A percentile compares a stretch with the other conserved stretches of the same genome.
These are phyloP conservation scores for Drosophila kanekoi DNA, from an alignment of 2,888 invertebrate species.

Conservation along the genomic window DNA sequence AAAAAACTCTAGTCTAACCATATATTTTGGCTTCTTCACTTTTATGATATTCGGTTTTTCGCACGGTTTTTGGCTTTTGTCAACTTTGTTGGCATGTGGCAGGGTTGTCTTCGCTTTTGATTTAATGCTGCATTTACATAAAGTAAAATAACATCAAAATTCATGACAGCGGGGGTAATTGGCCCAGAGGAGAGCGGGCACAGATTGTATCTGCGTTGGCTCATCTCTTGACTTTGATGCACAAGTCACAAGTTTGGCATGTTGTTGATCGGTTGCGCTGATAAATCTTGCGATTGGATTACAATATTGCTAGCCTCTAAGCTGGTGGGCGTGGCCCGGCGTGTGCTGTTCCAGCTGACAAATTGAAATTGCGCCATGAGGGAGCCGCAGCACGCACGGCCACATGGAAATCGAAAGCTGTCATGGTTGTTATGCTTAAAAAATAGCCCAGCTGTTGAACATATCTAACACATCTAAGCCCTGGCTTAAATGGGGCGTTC, in stretches of 20 bases:
- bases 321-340: conserved; percentile 70
- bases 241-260: conserved; percentile 75
- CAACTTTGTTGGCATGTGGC: conserved; percentile 73
- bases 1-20: no score
- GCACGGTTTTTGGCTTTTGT: conserved; percentile 66
- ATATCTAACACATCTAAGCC: conserved; percentile 78
- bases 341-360: conserved; percentile 43
- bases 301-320: conserved; percentile 68
- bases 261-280: conserved; percentile 74
- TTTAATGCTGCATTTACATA: conserved; percentile 80
- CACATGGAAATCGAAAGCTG: conserved; percentile 75
- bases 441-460: conserved; percentile 79
- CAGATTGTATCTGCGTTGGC: conserved; percentile 49
- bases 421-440: conserved; percentile 58
- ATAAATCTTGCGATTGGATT: conserved; percentile 78
- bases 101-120: conserved; percentile 64
- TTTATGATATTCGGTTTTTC: conserved; percentile 35
- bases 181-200: conserved; percentile 32
- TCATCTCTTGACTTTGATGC: conserved; percentile 77
- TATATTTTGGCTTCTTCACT: conserved; percentile 45
- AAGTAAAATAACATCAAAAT: conserved; percentile 18
- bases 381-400: conserved; percentile 10
- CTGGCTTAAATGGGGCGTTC: conserved; percentile 68
- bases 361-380: conserved; percentile 67
- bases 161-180: conserved; percentile 49